These are phyloP conservation scores for Gasterosteus aculeatus DNA, from an alignment of 2,113 vertebrate genomes.

Conservation along the genomic window DNA sequence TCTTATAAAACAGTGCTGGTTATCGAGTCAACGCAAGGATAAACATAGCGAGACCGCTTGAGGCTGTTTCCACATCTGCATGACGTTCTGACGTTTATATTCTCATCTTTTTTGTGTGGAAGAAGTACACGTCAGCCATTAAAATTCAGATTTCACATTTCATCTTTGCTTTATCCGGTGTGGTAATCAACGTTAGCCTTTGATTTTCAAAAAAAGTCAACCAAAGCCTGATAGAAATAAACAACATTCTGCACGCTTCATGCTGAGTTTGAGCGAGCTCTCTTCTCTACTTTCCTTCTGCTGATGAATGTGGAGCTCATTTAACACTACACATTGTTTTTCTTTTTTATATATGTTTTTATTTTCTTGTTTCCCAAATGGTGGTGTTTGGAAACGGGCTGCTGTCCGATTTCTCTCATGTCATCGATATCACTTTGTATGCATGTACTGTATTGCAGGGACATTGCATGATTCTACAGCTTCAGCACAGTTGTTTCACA, in stretches of 20 bases:
- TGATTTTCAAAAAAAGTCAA: not conserved
- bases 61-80: not conserved
- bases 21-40: not conserved
- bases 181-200: not conserved
- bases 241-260: not conserved
- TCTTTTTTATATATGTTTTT: not conserved
- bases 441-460: too few species aligned
- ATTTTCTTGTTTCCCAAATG: constrained; percentile 29
- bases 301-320: constrained; percentile 27
- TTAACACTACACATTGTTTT: constrained; percentile 28
- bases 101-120: too few species aligned
- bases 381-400: not conserved
- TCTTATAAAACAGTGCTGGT: not conserved
- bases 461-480: not conserved
- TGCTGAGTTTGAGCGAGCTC: not conserved
- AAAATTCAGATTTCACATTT: not conserved
- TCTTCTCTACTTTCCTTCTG: constrained; percentile 5
- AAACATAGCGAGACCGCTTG: not conserved
- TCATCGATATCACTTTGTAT: not conserved
- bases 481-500: not conserved
- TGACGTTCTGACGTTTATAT: not conserved
- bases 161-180: not conserved
- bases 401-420: not conserved
- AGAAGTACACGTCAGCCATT: not conserved
- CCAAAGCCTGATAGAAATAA: constrained; percentile 1